These are phyloP conservation scores for Phrynocephalus guinanensis DNA, from an alignment of 2,797 vertebrate species.

Conservation along the genomic window DNA sequence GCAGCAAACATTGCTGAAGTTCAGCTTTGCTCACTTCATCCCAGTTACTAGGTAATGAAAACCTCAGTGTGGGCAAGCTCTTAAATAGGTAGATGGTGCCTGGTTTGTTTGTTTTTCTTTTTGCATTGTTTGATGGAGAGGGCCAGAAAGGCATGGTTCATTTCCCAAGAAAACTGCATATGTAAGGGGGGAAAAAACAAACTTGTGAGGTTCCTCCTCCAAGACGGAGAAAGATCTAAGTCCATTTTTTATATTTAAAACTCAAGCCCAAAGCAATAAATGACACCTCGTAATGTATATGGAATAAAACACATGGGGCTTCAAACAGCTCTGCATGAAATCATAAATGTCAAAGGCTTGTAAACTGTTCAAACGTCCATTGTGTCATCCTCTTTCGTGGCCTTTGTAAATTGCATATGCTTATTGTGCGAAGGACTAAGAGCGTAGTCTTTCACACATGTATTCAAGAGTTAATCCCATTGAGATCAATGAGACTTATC, in stretches of 20 bases:
- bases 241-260: not conserved
- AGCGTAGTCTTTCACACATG: not conserved
- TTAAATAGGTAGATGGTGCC: not conserved
- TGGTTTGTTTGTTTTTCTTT: not conserved
- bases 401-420: not conserved
- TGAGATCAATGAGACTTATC: not conserved
- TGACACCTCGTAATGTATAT: not conserved
- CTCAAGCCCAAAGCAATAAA: not conserved
- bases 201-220: not conserved
- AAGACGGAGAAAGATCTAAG: not conserved
- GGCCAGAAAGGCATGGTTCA: slow-evolving; percentile 36
- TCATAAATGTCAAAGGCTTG: not conserved
- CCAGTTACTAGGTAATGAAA: not conserved
- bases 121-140: not conserved
- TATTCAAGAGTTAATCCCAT: not conserved
- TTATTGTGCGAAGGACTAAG: not conserved
- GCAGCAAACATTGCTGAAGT: slow-evolving; percentile 47
- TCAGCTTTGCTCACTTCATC: slow-evolving; percentile 34
- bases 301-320: not conserved
- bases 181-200: not conserved
- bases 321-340: not conserved
- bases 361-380: not conserved
- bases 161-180: not conserved
- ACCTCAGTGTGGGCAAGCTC: not conserved
- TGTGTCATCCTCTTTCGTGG: not conserved